Evolutionary conservation across 2,888 invertebrate genomes (phyloP).

Genomic region (Tetanocera ferruginea): DNA sequence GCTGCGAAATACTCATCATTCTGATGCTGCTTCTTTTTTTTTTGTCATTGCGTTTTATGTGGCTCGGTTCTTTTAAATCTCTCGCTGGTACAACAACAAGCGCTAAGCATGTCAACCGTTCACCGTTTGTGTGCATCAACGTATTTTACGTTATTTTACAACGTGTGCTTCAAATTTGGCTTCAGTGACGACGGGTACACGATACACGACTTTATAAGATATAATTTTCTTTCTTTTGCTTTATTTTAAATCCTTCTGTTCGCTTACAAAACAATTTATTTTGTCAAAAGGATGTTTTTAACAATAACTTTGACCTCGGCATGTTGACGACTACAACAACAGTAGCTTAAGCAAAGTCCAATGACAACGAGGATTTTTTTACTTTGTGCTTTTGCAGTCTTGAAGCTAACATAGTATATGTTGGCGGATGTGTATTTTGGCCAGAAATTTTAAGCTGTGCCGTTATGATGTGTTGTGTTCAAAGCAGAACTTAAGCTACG

Average conservation of each 20-base stretch:
- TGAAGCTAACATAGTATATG: neutral
- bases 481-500: no score
- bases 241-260: slow-evolving; percentile 54
- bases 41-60: no score
- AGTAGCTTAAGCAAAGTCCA: slow-evolving; percentile 6
- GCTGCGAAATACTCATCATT: neutral
- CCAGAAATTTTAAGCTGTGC: neutral
- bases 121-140: neutral
- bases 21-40: neutral
- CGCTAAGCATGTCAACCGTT: neutral
- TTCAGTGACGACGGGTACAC: neutral
- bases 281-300: slow-evolving; percentile 12
- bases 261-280: slow-evolving; percentile 46
- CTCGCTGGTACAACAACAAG: no score
- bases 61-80: no score
- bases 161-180: neutral
- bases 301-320: slow-evolving; percentile 54
- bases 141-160: neutral
- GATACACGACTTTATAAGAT: neutral
- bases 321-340: slow-evolving; percentile 48
- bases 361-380: neutral
- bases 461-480: neutral
- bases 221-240: neutral
- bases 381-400: neutral
- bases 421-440: neutral